Conservation (phyloP, 2,797 vertebrate species). For the Melopsittacus undulatus region DNA sequence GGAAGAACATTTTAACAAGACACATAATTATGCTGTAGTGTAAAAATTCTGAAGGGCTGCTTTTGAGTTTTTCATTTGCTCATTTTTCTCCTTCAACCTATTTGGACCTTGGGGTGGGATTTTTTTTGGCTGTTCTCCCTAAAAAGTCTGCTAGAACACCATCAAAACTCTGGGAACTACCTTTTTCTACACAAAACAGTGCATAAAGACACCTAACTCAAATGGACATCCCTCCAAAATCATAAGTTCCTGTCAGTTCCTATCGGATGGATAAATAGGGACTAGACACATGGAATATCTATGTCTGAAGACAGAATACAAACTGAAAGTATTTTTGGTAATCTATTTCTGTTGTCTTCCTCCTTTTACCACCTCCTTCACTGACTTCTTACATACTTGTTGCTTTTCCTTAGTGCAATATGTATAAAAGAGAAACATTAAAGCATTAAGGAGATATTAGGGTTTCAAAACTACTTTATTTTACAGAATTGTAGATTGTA, state of each 20-base stretch:
- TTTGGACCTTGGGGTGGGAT: not conserved
- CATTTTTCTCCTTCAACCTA: not conserved
- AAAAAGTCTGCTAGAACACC: not conserved
- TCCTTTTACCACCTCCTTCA: not conserved
- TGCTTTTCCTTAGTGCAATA: not conserved
- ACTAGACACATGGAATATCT: not conserved
- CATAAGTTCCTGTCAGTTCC: rapidly evolving
- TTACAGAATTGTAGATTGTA: not conserved
- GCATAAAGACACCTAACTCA: not conserved
- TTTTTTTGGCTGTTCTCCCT: not conserved
- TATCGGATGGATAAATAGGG: not conserved
- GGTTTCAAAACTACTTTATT: not conserved
- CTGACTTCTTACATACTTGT: not conserved
- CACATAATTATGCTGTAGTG: not conserved
- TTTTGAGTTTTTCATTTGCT: not conserved
- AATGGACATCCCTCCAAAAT: not conserved
- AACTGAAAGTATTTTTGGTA: rapidly evolving
- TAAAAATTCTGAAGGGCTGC: not conserved
- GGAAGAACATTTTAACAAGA: not conserved
- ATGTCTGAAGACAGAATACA: not conserved
- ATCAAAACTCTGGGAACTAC: not conserved
- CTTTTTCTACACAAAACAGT: not conserved
- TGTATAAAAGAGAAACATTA: not conserved
- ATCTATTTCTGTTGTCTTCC: not conserved
- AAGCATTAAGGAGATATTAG: not conserved